Conservation (phyloP, 2,797 vertebrate species). For the Brotogeris chrysoptera region DNA sequence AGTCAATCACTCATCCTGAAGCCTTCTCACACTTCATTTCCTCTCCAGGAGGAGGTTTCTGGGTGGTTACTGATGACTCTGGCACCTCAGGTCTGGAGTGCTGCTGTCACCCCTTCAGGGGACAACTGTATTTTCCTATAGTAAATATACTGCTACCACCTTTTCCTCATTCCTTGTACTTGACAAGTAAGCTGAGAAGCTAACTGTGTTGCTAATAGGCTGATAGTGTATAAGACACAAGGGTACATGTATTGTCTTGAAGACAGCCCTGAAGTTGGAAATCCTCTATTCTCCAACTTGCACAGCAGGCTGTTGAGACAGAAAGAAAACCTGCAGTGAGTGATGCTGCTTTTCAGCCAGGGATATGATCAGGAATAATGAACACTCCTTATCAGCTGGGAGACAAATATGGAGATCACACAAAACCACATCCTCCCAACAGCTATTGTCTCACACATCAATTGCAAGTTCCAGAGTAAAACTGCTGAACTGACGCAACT, state of each 20-base stretch:
- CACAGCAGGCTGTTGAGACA: background rate
- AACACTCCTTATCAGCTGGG: background rate
- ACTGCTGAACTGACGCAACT: background rate
- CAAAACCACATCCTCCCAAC: background rate
- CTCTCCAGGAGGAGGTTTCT: background rate
- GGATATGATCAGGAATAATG: background rate
- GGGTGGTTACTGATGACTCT: background rate
- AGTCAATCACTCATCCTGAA: background rate
- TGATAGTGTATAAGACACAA: background rate
- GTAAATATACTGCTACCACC: background rate
- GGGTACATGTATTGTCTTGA: background rate
- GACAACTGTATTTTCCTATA: background rate
- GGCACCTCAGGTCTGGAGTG: background rate
- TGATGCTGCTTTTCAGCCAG: background rate
- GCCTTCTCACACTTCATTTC: background rate
- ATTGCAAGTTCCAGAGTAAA: background rate
- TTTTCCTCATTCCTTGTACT: background rate
- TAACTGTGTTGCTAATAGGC: background rate
- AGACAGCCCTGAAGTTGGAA: background rate
- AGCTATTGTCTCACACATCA: background rate
- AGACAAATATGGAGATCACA: background rate
- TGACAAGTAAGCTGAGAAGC: background rate
- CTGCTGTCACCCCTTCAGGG: background rate
- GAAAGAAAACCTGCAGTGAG: background rate
- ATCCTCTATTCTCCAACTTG: background rate